phyloP scores from a whole-genome alignment of 2,888 invertebrate species.

The Agonopterix arenella region DNA sequence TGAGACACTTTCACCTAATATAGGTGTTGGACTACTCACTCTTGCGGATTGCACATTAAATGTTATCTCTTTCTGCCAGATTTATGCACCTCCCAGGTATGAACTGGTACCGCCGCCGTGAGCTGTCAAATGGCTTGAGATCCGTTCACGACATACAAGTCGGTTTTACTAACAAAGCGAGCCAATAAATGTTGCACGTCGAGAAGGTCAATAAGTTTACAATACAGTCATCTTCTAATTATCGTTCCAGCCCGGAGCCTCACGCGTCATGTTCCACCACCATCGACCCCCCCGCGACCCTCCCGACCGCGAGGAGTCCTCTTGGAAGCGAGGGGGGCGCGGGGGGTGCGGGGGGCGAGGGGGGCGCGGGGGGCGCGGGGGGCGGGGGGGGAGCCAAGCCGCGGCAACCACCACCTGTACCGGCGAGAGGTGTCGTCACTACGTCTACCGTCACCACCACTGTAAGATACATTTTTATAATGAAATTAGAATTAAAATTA shows the following conservation, averaged over 20 bases:
- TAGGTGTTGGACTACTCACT: too few species aligned
- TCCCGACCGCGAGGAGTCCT: not conserved
- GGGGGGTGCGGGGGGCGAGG: not conserved
- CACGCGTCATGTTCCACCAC: constrained; percentile 27
- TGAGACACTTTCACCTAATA: too few species aligned
- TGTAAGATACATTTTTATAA: constrained; percentile 18
- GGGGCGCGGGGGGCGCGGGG: not conserved
- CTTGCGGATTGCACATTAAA: too few species aligned
- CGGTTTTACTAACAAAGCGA: too few species aligned
- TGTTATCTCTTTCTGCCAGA: too few species aligned
- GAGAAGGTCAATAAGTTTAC: not conserved
- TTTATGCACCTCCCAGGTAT: too few species aligned
- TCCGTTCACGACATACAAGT: too few species aligned
- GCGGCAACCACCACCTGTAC: constrained; percentile 34
- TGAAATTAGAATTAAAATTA: too few species aligned
- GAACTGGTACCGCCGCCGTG: too few species aligned
- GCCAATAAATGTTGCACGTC: too few species aligned
- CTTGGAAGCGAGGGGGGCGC: not conserved
- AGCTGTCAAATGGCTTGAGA: too few species aligned
- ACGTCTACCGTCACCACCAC: constrained; percentile 13
- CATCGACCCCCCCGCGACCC: constrained; percentile 11
- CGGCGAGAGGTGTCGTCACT: constrained; percentile 20
- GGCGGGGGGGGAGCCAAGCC: not conserved
- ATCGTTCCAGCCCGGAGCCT: constrained; percentile 13
- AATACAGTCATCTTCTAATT: not conserved